Percentiles rank a stretch among this genome's conserved stretches.
Conservation (phyloP, 2,888 invertebrate species). For the Idaea biselata region DNA sequence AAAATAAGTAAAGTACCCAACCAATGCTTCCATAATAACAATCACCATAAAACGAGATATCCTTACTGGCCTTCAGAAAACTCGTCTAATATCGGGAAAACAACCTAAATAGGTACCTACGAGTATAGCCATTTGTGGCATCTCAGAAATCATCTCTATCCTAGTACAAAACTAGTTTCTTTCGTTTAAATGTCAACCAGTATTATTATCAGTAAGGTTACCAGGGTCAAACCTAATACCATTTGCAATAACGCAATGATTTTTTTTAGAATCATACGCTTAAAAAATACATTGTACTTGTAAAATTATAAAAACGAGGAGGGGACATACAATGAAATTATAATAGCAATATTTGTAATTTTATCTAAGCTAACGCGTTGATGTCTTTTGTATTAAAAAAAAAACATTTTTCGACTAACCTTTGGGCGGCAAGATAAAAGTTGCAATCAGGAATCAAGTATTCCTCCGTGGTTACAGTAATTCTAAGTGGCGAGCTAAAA, state of each 20-base stretch:
- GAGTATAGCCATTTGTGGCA: slow-evolving; percentile 27
- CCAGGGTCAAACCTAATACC: slow-evolving; percentile 44
- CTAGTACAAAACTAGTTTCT: slow-evolving; percentile 63
- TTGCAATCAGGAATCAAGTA: too few species aligned
- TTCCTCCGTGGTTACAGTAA: too few species aligned
- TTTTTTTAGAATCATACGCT: slow-evolving; percentile 21
- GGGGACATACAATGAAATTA: not conserved
- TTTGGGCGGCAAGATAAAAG: too few species aligned
- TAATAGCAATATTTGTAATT: not conserved
- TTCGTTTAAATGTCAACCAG: slow-evolving; percentile 65
- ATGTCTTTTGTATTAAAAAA: slow-evolving; percentile 1
- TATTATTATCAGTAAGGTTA: slow-evolving; percentile 66
- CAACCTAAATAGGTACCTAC: slow-evolving; percentile 37
- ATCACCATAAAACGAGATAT: slow-evolving; percentile 16
- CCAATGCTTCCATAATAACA: slow-evolving; percentile 12
- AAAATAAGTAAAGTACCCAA: slow-evolving; percentile 10
- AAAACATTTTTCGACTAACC: not conserved
- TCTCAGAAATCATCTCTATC: slow-evolving; percentile 40
- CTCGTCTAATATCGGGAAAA: slow-evolving; percentile 41
- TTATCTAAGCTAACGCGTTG: slow-evolving; percentile 2
- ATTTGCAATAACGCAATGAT: slow-evolving; percentile 25
- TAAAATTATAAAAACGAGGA: too few species aligned
- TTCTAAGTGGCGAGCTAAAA: too few species aligned
- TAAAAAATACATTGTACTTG: slow-evolving; percentile 5
- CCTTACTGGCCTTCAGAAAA: slow-evolving; percentile 35